phyloP scores from a whole-genome alignment of 2,888 invertebrate species.

The Busseola fusca region DNA sequence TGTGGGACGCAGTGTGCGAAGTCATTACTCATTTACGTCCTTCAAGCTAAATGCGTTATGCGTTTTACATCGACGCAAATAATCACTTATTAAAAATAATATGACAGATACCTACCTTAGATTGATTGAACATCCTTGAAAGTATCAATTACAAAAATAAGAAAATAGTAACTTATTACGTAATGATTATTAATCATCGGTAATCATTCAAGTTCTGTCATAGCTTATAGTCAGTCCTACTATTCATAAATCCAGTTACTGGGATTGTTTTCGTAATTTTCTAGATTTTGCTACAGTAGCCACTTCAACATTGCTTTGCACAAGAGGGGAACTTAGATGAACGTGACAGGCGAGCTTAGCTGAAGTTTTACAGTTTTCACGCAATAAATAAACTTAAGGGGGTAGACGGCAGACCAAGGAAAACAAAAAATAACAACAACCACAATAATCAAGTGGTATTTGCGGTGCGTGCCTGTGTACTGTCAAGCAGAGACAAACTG shows the following conservation, averaged over 20 bases:
- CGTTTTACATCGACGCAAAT: constrained; percentile 62
- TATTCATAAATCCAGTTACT: background rate
- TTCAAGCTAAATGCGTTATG: constrained; percentile 70
- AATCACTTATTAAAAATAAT: constrained; percentile 39
- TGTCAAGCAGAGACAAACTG: background rate
- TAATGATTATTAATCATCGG: constrained; percentile 9
- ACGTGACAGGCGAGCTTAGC: background rate
- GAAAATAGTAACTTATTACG: constrained; percentile 17
- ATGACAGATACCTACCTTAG: constrained; percentile 18
- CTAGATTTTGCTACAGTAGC: background rate
- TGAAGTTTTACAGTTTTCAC: background rate
- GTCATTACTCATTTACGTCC: constrained; percentile 70
- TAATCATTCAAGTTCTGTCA: background rate
- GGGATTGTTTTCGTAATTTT: background rate
- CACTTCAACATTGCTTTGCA: background rate
- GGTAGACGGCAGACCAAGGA: background rate
- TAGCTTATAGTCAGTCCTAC: background rate
- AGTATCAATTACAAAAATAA: constrained; percentile 20
- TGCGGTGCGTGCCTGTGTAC: background rate
- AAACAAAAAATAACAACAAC: background rate
- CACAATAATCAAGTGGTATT: background rate
- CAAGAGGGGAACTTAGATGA: background rate
- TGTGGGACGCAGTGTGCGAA: constrained; percentile 61
- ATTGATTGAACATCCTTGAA: constrained; percentile 33
- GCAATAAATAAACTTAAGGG: background rate